phyloP scores from a whole-genome alignment of 2,888 invertebrate genomes.

The Hydrotaea diabolus region DNA sequence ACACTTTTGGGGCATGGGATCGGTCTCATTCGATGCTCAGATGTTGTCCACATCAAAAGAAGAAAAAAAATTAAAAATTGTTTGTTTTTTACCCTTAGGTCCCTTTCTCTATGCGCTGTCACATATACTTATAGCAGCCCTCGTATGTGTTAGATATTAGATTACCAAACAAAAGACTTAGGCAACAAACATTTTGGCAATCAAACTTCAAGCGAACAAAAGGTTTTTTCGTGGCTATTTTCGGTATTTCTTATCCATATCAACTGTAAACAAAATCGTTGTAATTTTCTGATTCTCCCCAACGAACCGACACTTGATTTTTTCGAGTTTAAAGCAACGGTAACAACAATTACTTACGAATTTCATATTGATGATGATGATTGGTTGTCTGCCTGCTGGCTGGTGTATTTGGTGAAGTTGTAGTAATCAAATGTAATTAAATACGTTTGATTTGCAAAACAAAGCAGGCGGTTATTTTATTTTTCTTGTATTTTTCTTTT shows the following conservation, averaged over 20 bases:
- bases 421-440: conserved; percentile 47
- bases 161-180: conserved; percentile 51
- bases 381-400: conserved; percentile 10
- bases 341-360: conserved; percentile 63
- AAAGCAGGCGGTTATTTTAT: too few relatives aligned
- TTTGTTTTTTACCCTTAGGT: too few relatives aligned
- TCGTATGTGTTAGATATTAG: too few relatives aligned
- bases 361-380: conserved; percentile 64
- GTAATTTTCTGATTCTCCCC: not conserved
- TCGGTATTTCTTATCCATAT: not conserved
- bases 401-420: conserved; percentile 37
- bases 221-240: not conserved
- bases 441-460: conserved; percentile 23
- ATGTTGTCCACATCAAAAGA: too few relatives aligned
- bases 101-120: too few relatives aligned
- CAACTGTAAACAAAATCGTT: not conserved
- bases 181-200: conserved; percentile 53
- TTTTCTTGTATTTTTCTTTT: conserved; percentile 14
- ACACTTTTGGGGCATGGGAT: too few relatives aligned
- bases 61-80: too few relatives aligned
- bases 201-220: not conserved
- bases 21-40: too few relatives aligned
- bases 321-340: not conserved
- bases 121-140: too few relatives aligned
- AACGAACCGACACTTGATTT: not conserved